Evolutionary conservation across 2,113 vertebrate species (phyloP).

Genomic region (Turdus rufiventris): DNA sequence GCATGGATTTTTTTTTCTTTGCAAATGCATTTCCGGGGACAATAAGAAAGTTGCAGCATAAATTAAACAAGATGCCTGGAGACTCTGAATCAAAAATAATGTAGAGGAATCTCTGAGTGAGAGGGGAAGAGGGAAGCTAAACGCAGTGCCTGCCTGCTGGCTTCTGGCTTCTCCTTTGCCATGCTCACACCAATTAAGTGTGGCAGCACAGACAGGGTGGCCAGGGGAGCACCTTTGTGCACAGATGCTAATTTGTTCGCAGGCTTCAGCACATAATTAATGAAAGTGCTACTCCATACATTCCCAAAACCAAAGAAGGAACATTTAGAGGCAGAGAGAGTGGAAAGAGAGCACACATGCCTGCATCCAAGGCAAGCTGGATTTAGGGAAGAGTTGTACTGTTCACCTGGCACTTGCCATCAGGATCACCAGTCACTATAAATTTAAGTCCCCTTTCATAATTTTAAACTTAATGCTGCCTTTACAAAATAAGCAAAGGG

Average conservation of each 20-base stretch:
- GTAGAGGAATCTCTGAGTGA: constrained; percentile 1
- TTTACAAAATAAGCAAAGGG: neutral
- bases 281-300: neutral
- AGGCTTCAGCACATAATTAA: neutral
- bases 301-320: neutral
- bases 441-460: neutral
- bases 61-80: constrained; percentile 30
- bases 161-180: neutral
- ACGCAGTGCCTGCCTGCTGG: neutral
- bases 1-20: constrained; percentile 31
- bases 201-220: neutral
- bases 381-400: neutral
- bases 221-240: constrained; percentile 24
- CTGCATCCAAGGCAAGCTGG: neutral
- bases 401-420: neutral
- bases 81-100: neutral
- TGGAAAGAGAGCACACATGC: neutral
- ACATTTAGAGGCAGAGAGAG: neutral
- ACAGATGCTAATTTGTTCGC: constrained; percentile 11
- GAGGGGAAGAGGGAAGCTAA: neutral
- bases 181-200: neutral
- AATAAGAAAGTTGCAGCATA: constrained; percentile 42
- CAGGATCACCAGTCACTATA: neutral
- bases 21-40: neutral
- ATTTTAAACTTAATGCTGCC: neutral